Conservation (phyloP, 2,113 vertebrate species). For the Syngnathus scovelli region DNA sequence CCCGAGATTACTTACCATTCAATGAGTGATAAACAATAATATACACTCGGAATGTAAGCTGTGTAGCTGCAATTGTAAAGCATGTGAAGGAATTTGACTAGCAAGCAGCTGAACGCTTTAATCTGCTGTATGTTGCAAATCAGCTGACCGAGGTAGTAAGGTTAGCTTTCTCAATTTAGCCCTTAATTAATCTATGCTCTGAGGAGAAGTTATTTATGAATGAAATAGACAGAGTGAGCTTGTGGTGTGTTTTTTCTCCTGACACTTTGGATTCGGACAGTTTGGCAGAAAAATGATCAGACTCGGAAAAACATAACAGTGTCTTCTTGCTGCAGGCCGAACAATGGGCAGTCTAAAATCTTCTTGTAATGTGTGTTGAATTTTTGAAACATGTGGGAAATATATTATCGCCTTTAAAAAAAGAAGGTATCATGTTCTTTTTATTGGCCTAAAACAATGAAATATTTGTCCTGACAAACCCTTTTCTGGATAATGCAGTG, state of each 20-base stretch:
- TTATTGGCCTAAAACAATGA: constrained; percentile 35
- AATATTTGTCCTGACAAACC: constrained; percentile 46
- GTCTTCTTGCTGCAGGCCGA: constrained; percentile 22
- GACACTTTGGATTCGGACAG: constrained; percentile 22
- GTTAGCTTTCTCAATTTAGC: constrained; percentile 18
- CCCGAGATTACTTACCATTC: not conserved
- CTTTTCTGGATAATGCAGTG: constrained; percentile 16
- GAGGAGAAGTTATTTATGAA: constrained; percentile 6
- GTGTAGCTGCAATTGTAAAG: constrained; percentile 16
- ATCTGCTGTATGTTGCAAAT: constrained; percentile 43
- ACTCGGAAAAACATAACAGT: constrained; percentile 38
- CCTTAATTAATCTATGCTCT: constrained; percentile 10
- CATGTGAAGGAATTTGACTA: constrained; percentile 42
- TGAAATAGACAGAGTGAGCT: constrained; percentile 16
- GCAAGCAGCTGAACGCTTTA: constrained; percentile 33
- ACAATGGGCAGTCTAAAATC: constrained; percentile 42
- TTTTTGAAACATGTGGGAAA: constrained; percentile 9
- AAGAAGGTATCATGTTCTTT: constrained; percentile 12
- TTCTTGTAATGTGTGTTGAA: constrained; percentile 10
- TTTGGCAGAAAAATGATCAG: constrained; percentile 40
- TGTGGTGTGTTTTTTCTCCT: constrained; percentile 11
- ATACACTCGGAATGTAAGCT: not conserved
- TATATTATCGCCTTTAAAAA: constrained; percentile 2
- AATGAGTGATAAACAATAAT: not conserved
- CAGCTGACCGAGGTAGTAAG: constrained; percentile 46